Base-by-base conservation (phyloP, 2,113 vertebrate species). In the Leptodactylus fuscus region DNA sequence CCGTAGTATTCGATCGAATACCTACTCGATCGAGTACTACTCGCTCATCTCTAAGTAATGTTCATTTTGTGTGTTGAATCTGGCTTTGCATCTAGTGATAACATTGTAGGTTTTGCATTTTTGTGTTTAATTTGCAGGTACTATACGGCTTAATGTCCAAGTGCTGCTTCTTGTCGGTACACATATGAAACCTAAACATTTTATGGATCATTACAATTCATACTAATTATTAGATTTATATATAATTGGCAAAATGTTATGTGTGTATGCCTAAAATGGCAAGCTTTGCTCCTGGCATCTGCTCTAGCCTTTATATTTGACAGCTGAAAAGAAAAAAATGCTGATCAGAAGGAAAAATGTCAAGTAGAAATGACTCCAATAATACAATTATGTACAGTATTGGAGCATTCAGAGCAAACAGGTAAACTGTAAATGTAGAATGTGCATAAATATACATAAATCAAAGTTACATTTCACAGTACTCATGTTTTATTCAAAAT, bases 331-430 rank as follows among this genome's bases (percentile, higher is more conserved):
- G 65, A 20, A 22, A 51, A n/a, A 82, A 55, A 73, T 82, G 67
- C 49, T 70, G 71, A 71, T 82, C 65, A 49, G 34, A 51, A 73
- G 0, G 41, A 24, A 81, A 73, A 82, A 73, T 82, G 81, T 82
- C 81, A 82, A 71, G 81, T 36, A 82, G 32, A 70, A 82, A 73
- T 69, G 34, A 48, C 34, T 82, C 48, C 81, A 41, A 51, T 70
- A 82, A 82, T 53, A 81, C n/a, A 34, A 73, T 71, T 70, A 73
- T 82, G 36, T 36, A 7, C 22, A 58, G 36, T 79, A 41, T 41
- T 60, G 29, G 36, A 79, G 41, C 32, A 51, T 79, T n/a, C 5
- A 3, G 22, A 79, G 32, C 76, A 79, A 79, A 60, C 34, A 58
- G 51, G 76, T 58, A 79, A 58, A 58, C n/a, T 24, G 16, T 24